A percentile compares a stretch with the other conserved stretches of the same genome.
Evolutionary conservation across 2,888 invertebrate species (phyloP).

Genomic region (Protonemura montana): DNA sequence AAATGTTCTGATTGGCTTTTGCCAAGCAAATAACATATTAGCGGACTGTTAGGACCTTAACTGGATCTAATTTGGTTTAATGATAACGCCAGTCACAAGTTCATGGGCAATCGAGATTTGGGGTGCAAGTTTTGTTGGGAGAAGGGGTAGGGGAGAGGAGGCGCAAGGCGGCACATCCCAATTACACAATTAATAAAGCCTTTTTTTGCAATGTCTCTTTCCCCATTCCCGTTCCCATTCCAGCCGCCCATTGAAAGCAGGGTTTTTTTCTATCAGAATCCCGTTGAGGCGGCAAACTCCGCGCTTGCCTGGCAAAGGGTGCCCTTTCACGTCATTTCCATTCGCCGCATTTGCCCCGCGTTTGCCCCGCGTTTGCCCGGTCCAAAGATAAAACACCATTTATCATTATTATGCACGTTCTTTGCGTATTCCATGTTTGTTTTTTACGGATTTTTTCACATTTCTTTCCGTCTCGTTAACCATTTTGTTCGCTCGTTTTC

Average conservation of each 20-base stretch:
- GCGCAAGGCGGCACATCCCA: neutral
- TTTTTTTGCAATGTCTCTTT: conserved; percentile 7
- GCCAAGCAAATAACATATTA: too few relatives aligned
- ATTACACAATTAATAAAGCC: conserved; percentile 12
- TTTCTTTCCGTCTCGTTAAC: conserved; percentile 12
- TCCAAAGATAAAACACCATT: conserved; percentile 5
- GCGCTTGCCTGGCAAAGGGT: neutral
- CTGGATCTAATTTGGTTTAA: too few relatives aligned
- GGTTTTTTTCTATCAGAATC: neutral
- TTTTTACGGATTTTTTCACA: conserved; percentile 7
- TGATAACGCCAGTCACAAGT: too few relatives aligned
- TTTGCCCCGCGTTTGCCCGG: neutral
- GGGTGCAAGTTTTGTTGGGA: too few relatives aligned
- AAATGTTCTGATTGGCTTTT: too few relatives aligned
- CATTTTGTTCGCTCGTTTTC: neutral
- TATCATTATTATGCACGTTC: conserved; percentile 12
- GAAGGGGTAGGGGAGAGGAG: too few relatives aligned
- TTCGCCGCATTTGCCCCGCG: neutral
- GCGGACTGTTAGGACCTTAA: too few relatives aligned
- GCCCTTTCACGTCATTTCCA: conserved; percentile 12
- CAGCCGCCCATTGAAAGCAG: neutral
- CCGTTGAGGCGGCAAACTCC: neutral
- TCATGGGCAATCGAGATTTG: too few relatives aligned
- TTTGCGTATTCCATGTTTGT: neutral
- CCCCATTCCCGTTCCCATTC: neutral